A percentile compares a stretch with the other conserved stretches of the same genome.
Evolutionary conservation across 2,888 invertebrate species (phyloP).

Genomic region (Eudasyphora cyanicolor): DNA sequence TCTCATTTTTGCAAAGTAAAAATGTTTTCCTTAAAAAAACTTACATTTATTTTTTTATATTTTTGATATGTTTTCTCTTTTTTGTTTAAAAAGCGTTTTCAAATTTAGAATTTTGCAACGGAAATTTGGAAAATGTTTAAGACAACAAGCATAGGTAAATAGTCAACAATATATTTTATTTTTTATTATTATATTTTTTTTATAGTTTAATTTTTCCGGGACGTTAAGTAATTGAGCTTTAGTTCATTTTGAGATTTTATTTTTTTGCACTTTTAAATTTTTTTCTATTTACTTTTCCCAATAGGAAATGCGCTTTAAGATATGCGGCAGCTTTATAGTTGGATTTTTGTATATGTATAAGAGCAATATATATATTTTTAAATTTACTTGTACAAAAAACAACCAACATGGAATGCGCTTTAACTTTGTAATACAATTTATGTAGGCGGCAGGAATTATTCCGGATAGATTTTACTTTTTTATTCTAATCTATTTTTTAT

Average conservation of each 20-base stretch:
- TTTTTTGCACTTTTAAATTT: slow-evolving; percentile 4
- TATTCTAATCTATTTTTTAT: background rate
- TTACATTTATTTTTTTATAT: background rate
- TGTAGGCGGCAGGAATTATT: background rate
- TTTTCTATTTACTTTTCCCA: background rate
- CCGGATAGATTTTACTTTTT: background rate
- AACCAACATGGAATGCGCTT: slow-evolving; percentile 32
- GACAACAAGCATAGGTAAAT: slow-evolving; percentile 55
- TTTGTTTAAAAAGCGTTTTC: slow-evolving; percentile 34
- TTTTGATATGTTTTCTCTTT: slow-evolving; percentile 53
- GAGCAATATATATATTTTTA: background rate
- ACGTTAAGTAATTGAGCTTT: slow-evolving; percentile 51
- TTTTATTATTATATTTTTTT: background rate
- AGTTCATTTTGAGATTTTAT: no score
- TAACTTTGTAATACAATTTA: slow-evolving; percentile 29
- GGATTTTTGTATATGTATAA: background rate
- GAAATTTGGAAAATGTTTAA: slow-evolving; percentile 28
- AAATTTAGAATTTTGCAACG: slow-evolving; percentile 57
- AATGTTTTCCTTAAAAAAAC: background rate
- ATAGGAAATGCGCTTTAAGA: background rate
- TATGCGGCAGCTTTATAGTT: background rate
- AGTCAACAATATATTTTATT: slow-evolving; percentile 45
- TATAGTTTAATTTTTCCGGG: background rate
- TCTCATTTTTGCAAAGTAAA: background rate
- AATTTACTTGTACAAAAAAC: background rate